These are phyloP conservation scores for Eupeodes luniger DNA, from an alignment of 2,888 invertebrate species.

Conservation along the genomic window DNA sequence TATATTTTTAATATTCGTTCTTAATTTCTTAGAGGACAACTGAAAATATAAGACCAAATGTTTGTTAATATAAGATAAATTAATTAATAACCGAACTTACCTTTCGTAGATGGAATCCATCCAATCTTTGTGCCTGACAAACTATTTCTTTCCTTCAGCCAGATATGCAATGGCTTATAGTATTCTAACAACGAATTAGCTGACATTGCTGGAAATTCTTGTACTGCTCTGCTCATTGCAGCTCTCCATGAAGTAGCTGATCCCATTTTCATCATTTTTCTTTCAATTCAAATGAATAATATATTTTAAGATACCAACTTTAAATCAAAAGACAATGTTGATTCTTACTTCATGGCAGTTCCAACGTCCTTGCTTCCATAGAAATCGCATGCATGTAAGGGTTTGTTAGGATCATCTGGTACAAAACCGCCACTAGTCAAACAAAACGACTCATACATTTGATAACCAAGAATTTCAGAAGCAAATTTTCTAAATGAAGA, in stretches of 20 bases:
- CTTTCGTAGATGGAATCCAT: slow-evolving; percentile 84
- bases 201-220: slow-evolving; percentile 89
- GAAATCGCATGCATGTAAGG: slow-evolving; percentile 93
- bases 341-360: slow-evolving; percentile 85
- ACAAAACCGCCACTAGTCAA: slow-evolving; percentile 86
- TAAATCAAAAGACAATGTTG: slow-evolving; percentile 77
- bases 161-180: slow-evolving; percentile 90
- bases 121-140: slow-evolving; percentile 86
- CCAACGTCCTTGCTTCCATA: slow-evolving; percentile 92
- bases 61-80: too few relatives aligned
- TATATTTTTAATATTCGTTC: too few relatives aligned
- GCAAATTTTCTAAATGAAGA: slow-evolving; percentile 88
- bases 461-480: slow-evolving; percentile 92
- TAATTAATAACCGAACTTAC: slow-evolving; percentile 15
- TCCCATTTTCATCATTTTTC: slow-evolving; percentile 86
- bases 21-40: slow-evolving; percentile 33
- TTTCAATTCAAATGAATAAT: slow-evolving; percentile 66
- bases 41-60: slow-evolving; percentile 7
- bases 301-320: neutral
- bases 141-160: slow-evolving; percentile 88
- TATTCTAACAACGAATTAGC: slow-evolving; percentile 91
- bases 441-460: slow-evolving; percentile 89
- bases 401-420: slow-evolving; percentile 85
- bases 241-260: slow-evolving; percentile 91
- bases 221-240: slow-evolving; percentile 88